phyloP scores from a whole-genome alignment of 2,797 vertebrate genomes.

The Enteromius anoplus region DNA sequence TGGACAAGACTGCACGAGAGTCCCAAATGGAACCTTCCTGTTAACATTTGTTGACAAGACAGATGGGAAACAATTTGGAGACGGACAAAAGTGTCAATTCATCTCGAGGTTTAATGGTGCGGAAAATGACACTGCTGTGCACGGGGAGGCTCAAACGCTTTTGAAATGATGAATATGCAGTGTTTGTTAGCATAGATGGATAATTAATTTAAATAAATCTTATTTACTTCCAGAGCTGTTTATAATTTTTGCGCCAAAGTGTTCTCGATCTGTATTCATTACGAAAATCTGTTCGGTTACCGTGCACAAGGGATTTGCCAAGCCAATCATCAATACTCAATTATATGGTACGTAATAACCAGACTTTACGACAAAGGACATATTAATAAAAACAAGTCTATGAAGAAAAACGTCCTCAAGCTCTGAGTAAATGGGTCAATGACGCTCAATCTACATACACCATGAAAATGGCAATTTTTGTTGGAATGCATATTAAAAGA shows the following conservation, averaged over 20 bases:
- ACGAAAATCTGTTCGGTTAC: conserved; percentile 49
- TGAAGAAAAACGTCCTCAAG: conserved; percentile 1
- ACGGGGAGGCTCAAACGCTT: conserved; percentile 69
- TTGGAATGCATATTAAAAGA: too few species aligned
- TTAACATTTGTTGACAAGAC: conserved; percentile 64
- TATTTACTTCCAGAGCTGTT: conserved; percentile 56
- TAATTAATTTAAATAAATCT: conserved; percentile 60
- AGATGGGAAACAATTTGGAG: conserved; percentile 75
- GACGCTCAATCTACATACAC: too few species aligned
- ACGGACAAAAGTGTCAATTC: conserved; percentile 74
- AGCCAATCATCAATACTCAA: conserved; percentile 26
- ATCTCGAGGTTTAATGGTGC: conserved; percentile 78
- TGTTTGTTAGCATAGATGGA: conserved; percentile 59
- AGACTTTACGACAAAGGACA: conserved; percentile 47
- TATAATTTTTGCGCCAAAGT: conserved; percentile 47
- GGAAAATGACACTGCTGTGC: conserved; percentile 74
- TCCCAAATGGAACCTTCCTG: conserved; percentile 47
- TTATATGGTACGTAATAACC: conserved; percentile 43
- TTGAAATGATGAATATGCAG: conserved; percentile 74
- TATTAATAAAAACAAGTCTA: conserved; percentile 38
- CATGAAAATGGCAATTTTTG: too few species aligned
- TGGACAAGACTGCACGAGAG: conserved; percentile 6
- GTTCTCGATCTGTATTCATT: conserved; percentile 58
- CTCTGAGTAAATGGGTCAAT: neutral
- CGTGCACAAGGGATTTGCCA: conserved; percentile 38